Evolutionary conservation across 2,113 vertebrate genomes (phyloP).

Genomic region (Capreolus pygargus): DNA sequence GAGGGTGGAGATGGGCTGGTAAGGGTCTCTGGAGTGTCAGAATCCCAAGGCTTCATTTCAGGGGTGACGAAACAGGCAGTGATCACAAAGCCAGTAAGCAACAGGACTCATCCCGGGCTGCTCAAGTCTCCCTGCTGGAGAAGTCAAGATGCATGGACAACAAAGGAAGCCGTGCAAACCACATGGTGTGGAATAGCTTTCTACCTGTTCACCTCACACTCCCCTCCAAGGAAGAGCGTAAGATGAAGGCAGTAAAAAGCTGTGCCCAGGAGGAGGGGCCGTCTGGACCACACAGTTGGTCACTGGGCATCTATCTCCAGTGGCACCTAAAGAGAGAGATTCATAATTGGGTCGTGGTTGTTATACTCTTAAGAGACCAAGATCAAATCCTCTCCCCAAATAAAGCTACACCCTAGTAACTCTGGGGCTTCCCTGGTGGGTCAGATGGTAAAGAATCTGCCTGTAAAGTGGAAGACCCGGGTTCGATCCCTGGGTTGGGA

Average conservation of each 20-base stretch:
- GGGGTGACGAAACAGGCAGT: neutral
- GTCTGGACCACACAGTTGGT: fast-evolving
- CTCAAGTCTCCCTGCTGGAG: neutral
- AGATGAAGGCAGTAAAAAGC: neutral
- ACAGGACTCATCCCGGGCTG: neutral
- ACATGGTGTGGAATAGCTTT: no score
- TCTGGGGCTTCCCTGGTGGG: neutral
- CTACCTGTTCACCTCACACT: neutral
- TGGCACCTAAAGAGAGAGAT: neutral
- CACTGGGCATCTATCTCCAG: neutral
- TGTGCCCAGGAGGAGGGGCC: no score
- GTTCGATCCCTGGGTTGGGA: neutral
- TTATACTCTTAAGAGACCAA: neutral
- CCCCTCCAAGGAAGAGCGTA: neutral
- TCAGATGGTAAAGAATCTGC: neutral
- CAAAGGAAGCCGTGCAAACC: neutral
- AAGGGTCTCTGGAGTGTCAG: neutral
- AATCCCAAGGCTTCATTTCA: neutral
- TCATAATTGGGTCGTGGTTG: neutral
- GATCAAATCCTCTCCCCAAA: neutral
- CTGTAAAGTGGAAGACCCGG: neutral
- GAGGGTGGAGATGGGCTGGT: neutral
- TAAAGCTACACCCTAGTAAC: neutral
- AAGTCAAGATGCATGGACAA: neutral
- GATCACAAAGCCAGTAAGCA: neutral